phyloP scores from a whole-genome alignment of 1,140 invertebrate species.

The Heliconius hewitsoni region DNA sequence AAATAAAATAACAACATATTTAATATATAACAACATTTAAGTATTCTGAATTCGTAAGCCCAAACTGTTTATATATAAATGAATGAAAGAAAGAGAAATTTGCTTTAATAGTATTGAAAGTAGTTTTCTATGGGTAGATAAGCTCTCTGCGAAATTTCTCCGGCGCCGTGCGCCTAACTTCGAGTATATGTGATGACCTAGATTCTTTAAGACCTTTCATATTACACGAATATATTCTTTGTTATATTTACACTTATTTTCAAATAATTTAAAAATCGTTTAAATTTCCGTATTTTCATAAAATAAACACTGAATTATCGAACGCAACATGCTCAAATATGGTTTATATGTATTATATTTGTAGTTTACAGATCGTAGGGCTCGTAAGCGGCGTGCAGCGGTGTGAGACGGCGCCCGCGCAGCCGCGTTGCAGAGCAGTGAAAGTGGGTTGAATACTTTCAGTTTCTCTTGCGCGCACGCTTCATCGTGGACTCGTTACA shows the following conservation, averaged over 20 bases:
- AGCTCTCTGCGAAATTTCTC: constrained; percentile 32
- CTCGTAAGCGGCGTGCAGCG: not conserved
- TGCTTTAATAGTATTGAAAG: constrained; percentile 36
- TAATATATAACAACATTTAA: not conserved
- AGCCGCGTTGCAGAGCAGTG: constrained; percentile 53
- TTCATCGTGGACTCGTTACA: constrained; percentile 73
- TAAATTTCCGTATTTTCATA: too few relatives aligned
- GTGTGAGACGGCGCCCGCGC: constrained; percentile 41
- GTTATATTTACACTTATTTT: too few relatives aligned
- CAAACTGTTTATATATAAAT: not conserved
- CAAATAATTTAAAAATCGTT: too few relatives aligned
- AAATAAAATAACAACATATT: too few relatives aligned
- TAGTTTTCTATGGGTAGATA: constrained; percentile 38
- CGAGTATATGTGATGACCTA: constrained; percentile 19
- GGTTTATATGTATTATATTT: not conserved
- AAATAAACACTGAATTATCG: not conserved
- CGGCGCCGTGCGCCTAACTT: constrained; percentile 10
- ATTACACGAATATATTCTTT: not conserved
- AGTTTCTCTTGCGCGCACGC: constrained; percentile 77
- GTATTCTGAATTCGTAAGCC: not conserved
- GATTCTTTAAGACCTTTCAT: constrained; percentile 16
- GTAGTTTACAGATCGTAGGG: not conserved
- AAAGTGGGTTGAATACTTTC: constrained; percentile 80
- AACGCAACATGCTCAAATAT: not conserved
- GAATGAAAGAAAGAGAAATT: constrained; percentile 38